A percentile compares a stretch with the other conserved stretches of the same genome.
Conservation (phyloP, 2,113 vertebrate species). For the Apus apus region DNA sequence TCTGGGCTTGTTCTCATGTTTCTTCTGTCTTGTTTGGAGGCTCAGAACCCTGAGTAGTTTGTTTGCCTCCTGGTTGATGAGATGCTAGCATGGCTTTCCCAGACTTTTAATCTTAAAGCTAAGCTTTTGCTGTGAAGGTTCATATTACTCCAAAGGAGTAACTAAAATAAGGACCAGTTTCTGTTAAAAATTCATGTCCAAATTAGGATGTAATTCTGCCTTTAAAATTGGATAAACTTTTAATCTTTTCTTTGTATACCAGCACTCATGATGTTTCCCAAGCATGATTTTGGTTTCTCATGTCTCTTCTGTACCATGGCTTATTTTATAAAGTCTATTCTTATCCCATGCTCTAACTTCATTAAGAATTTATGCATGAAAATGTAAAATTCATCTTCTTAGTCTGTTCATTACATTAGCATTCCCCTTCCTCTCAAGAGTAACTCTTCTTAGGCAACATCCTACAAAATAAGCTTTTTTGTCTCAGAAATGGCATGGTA, state of each 20-base stretch:
- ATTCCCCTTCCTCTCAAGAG: constrained; percentile 48
- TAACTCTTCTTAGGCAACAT: constrained; percentile 52
- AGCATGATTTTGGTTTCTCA: constrained; percentile 46
- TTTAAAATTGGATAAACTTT: constrained; percentile 7
- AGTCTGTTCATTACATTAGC: constrained; percentile 54
- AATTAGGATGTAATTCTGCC: constrained; percentile 6
- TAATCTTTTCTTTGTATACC: not conserved
- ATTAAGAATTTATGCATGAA: constrained; percentile 68
- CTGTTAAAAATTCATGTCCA: not conserved
- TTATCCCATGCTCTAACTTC: constrained; percentile 67
- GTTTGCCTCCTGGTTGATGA: not conserved
- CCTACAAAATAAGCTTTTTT: constrained; percentile 55
- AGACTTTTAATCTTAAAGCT: not conserved
- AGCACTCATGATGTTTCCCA: constrained; percentile 1
- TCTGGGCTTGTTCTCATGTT: not conserved
- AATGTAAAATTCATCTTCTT: constrained; percentile 70
- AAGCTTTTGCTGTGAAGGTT: not conserved
- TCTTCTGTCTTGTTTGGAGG: not conserved
- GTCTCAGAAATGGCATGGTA: not conserved
- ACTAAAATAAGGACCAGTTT: not conserved
- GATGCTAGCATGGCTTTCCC: not conserved
- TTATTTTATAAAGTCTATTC: constrained; percentile 66
- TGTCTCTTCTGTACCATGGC: constrained; percentile 34
- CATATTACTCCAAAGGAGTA: not conserved
- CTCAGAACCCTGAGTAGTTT: not conserved